A percentile compares a stretch with the other conserved stretches of the same genome.
These are phyloP conservation scores for Glaucomys volans DNA, from an alignment of 2,113 vertebrate species.

Conservation along the genomic window DNA sequence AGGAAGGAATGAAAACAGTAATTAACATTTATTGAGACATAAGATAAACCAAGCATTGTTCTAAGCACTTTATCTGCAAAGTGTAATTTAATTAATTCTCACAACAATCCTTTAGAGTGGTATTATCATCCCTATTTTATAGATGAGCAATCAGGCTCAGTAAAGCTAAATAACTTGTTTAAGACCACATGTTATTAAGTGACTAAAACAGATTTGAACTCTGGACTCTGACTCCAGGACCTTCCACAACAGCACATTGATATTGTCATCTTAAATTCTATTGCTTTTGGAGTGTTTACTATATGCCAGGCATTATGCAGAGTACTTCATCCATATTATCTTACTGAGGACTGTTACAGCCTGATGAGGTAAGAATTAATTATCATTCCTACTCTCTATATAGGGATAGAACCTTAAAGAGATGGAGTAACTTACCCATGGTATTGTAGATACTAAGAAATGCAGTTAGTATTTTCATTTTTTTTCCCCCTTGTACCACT, in stretches of 20 bases:
- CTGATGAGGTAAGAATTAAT: neutral
- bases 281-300: neutral
- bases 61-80: neutral
- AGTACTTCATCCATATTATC: neutral
- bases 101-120: neutral
- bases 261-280: neutral
- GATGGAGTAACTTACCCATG: neutral
- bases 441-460: neutral
- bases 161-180: neutral
- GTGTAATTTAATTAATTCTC: constrained; percentile 13
- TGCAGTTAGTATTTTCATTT: neutral
- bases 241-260: neutral
- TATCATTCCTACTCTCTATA: neutral
- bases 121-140: neutral
- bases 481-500: too few relatives aligned
- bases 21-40: neutral
- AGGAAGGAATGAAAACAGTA: neutral
- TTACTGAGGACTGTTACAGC: neutral
- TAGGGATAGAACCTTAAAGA: neutral
- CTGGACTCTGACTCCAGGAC: neutral
- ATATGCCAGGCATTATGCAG: neutral
- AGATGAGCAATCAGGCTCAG: constrained; percentile 5
- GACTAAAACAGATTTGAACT: neutral
- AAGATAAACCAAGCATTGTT: neutral
- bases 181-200: neutral